Conservation (phyloP, 2,797 vertebrate genomes). For the Ateles fusciceps region DNA sequence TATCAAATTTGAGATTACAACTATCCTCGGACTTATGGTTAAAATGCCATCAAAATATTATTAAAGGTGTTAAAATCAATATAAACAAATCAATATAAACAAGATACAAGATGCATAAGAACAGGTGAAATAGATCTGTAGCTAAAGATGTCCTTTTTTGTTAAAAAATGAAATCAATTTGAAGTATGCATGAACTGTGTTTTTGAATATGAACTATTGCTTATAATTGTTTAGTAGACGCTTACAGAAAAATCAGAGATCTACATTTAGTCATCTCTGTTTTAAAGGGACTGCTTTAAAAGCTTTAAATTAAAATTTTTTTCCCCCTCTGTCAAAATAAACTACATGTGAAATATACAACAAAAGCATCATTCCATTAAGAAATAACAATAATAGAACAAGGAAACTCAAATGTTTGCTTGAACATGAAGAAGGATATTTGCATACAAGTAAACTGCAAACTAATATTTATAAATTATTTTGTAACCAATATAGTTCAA, state of each 20-base stretch:
- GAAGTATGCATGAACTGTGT: not conserved
- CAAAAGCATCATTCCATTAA: not conserved
- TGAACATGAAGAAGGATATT: not conserved
- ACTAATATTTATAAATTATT: not conserved
- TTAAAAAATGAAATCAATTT: not conserved
- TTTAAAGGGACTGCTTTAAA: not conserved
- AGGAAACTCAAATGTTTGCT: not conserved
- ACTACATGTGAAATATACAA: not conserved
- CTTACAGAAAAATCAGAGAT: not conserved
- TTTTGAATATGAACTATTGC: not conserved
- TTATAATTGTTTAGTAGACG: not conserved
- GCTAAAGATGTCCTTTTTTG: not conserved
- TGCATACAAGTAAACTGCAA: not conserved
- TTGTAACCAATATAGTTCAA: not conserved
- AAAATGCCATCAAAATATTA: not conserved
- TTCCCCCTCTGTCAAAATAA: not conserved
- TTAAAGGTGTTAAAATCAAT: not conserved
- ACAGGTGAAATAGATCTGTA: not conserved
- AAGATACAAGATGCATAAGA: not conserved
- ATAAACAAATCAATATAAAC: not conserved
- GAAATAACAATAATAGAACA: not conserved
- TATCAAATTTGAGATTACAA: not conserved
- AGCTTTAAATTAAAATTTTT: not conserved
- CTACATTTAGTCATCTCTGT: not conserved
- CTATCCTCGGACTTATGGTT: not conserved